Evolutionary conservation across 2,113 vertebrate species (phyloP).

Genomic region (Dermatemys mawii): DNA sequence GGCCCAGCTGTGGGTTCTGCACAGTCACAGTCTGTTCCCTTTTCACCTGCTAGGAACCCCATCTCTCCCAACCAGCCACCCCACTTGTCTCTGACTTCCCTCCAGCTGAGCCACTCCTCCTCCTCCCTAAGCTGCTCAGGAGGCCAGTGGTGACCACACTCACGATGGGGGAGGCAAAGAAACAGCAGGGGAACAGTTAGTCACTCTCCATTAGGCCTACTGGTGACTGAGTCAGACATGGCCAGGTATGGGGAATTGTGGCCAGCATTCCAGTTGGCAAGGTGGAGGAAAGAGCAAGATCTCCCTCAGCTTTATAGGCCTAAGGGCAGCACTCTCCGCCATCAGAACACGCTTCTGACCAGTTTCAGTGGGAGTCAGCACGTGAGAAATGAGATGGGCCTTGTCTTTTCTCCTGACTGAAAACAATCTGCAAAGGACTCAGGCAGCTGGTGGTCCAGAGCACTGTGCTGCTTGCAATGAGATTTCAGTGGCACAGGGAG

Average conservation of each 20-base stretch:
- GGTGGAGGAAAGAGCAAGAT: neutral
- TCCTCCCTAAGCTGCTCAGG: neutral
- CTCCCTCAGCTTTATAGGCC: neutral
- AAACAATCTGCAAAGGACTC: neutral
- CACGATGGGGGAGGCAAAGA: neutral
- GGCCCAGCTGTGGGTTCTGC: neutral
- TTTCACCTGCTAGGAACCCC: neutral
- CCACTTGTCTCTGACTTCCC: neutral
- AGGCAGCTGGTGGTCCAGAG: too few species aligned
- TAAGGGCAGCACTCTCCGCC: neutral
- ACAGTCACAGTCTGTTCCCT: neutral
- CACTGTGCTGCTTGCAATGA: neutral
- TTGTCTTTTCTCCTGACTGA: neutral
- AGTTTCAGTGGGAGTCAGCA: neutral
- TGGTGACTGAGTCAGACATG: neutral
- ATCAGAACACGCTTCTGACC: neutral
- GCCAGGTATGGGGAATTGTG: neutral
- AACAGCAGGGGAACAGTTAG: neutral
- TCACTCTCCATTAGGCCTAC: neutral
- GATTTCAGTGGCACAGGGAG: accelerated
- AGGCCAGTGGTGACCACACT: neutral
- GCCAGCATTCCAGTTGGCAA: neutral
- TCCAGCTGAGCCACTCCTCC: neutral
- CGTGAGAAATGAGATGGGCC: neutral
- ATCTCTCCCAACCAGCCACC: neutral